Conservation (phyloP, 2,113 vertebrate species). For the Phalacrocorax pelagicus region DNA sequence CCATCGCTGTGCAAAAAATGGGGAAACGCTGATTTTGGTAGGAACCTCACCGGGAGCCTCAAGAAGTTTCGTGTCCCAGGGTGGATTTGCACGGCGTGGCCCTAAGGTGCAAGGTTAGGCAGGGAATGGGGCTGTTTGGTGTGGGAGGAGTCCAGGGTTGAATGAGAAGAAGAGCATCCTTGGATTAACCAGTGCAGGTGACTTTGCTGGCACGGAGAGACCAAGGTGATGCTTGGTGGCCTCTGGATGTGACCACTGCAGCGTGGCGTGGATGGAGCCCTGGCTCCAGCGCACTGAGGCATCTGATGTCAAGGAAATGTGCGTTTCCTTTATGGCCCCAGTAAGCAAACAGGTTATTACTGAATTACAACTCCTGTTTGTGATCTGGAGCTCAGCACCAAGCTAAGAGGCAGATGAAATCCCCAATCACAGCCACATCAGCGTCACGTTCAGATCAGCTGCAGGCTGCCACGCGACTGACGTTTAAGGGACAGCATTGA, state of each 20-base stretch:
- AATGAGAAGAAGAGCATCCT: not conserved
- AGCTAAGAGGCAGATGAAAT: not conserved
- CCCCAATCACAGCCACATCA: not conserved
- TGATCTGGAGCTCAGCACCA: not conserved
- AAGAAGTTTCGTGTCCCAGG: not conserved
- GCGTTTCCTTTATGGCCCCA: not conserved
- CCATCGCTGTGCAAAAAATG: not conserved
- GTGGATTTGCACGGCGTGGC: not conserved
- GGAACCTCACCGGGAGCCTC: not conserved
- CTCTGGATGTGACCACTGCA: not conserved
- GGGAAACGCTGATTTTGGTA: not conserved
- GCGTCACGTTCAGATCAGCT: not conserved
- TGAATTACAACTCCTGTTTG: not conserved
- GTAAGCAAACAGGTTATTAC: not conserved
- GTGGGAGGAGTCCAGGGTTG: not conserved
- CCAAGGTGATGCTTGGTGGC: not conserved
- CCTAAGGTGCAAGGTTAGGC: not conserved
- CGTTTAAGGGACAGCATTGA: not conserved
- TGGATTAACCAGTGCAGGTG: not conserved
- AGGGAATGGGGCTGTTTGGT: not conserved
- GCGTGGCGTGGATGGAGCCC: not conserved
- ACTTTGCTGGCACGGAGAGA: not conserved
- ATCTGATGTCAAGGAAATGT: not conserved
- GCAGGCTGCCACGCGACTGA: not conserved
- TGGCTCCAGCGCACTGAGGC: accelerated